Conservation (phyloP, 2,888 invertebrate genomes). For the Lepidocyrtoides sp. region DNA sequence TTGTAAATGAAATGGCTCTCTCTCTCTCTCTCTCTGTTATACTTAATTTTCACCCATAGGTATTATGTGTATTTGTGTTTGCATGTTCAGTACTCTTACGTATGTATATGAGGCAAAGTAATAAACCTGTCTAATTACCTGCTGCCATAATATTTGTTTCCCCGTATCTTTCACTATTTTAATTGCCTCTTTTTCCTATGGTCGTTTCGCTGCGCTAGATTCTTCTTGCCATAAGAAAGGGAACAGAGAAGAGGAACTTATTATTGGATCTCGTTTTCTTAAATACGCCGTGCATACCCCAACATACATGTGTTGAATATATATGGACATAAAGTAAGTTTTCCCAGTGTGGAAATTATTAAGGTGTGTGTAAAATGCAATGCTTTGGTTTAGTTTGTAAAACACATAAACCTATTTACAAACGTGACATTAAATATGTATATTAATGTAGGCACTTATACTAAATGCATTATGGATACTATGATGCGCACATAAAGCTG, state of each 20-base stretch:
- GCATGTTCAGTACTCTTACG: not conserved
- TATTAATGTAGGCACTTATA: not conserved
- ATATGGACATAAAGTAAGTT: too few relatives aligned
- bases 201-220: not conserved
- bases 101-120: constrained; percentile 44
- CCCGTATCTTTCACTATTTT: constrained; percentile 71
- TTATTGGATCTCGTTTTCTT: too few relatives aligned
- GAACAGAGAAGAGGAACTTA: not conserved
- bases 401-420: not conserved
- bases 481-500: constrained; percentile 14
- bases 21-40: not conserved
- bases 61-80: too few relatives aligned
- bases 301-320: too few relatives aligned
- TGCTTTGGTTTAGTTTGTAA: not conserved
- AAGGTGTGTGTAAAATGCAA: too few relatives aligned
- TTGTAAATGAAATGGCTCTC: constrained; percentile 65
- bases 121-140: constrained; percentile 77
- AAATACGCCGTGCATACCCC: too few relatives aligned
- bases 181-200: constrained; percentile 53
- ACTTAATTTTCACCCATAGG: too few relatives aligned
- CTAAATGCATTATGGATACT: not conserved
- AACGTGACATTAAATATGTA: not conserved
- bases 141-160: constrained; percentile 75
- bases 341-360: too few relatives aligned
- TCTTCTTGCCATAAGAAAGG: not conserved